Evolutionary conservation across 1,140 invertebrate genomes (phyloP).

Genomic region (Achroia grisella): DNA sequence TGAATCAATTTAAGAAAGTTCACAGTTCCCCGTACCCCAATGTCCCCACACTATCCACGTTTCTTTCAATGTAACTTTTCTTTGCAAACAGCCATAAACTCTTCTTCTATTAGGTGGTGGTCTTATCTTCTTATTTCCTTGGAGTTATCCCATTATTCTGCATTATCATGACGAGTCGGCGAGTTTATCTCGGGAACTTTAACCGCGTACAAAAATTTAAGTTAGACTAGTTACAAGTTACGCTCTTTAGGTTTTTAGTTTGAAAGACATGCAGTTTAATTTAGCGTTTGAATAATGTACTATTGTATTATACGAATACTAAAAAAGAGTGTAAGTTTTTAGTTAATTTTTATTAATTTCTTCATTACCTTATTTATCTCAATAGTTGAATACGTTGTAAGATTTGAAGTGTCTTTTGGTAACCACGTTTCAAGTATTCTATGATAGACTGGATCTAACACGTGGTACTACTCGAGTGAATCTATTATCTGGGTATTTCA

Average conservation of each 20-base stretch:
- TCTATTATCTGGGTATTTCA: too few relatives aligned
- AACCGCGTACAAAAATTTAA: constrained; percentile 17
- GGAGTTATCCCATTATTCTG: constrained; percentile 49
- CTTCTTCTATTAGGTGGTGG: constrained; percentile 45
- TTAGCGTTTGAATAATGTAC: too few relatives aligned
- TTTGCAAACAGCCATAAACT: constrained; percentile 44
- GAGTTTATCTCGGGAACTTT: constrained; percentile 40
- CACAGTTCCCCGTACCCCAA: constrained; percentile 7
- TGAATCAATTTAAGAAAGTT: constrained; percentile 43
- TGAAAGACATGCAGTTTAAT: not conserved
- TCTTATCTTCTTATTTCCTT: constrained; percentile 54
- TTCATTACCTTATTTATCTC: too few relatives aligned
- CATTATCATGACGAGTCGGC: constrained; percentile 53
- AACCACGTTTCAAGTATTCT: too few relatives aligned
- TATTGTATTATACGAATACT: too few relatives aligned
- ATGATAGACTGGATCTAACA: too few relatives aligned
- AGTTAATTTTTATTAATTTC: too few relatives aligned
- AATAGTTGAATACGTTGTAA: too few relatives aligned
- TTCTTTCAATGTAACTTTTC: constrained; percentile 59
- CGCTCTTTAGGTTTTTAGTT: not conserved
- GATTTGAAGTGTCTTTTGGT: too few relatives aligned
- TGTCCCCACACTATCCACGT: constrained; percentile 29
- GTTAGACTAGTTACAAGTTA: too few relatives aligned
- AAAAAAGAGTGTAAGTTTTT: too few relatives aligned
- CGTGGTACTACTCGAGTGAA: too few relatives aligned